Percentiles rank a stretch among this genome's conserved stretches.
phyloP scores from a whole-genome alignment of 2,797 vertebrate genomes.

The Setipinna tenuifilis region DNA sequence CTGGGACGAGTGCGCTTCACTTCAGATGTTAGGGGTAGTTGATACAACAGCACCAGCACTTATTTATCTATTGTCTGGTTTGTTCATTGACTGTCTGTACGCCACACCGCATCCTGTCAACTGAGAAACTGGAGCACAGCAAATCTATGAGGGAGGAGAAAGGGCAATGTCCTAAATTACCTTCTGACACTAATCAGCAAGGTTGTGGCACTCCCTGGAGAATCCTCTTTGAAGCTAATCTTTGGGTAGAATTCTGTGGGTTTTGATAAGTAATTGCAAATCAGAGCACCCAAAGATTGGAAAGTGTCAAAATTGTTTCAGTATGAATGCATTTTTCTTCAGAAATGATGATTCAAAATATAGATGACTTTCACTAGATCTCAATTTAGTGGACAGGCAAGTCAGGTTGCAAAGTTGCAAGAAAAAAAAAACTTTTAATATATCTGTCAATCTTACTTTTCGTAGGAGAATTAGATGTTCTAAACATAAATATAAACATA shows the following conservation, averaged over 20 bases:
- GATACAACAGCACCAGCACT: background rate
- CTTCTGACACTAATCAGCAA: background rate
- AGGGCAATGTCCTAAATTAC: background rate
- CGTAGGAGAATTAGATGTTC: too few species aligned
- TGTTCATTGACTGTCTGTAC: background rate
- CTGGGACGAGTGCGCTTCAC: too few species aligned
- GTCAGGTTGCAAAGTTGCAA: too few species aligned
- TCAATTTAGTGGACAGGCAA: too few species aligned
- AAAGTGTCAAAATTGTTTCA: too few species aligned
- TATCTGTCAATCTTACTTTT: too few species aligned
- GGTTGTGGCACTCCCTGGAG: background rate
- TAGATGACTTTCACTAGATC: too few species aligned
- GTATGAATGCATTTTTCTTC: too few species aligned
- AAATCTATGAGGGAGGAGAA: background rate
- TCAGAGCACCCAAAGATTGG: background rate
- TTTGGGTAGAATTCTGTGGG: background rate
- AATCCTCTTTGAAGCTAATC: background rate
- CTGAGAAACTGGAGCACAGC: background rate
- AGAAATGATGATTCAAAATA: too few species aligned
- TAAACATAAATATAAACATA: background rate
- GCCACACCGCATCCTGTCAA: background rate
- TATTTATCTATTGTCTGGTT: slow-evolving; percentile 9
- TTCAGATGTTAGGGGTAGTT: background rate
- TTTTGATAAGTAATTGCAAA: background rate
- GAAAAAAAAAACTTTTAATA: too few species aligned